Evolutionary conservation across 1,140 invertebrate genomes (phyloP).

Genomic region (Drosophila funebris): DNA sequence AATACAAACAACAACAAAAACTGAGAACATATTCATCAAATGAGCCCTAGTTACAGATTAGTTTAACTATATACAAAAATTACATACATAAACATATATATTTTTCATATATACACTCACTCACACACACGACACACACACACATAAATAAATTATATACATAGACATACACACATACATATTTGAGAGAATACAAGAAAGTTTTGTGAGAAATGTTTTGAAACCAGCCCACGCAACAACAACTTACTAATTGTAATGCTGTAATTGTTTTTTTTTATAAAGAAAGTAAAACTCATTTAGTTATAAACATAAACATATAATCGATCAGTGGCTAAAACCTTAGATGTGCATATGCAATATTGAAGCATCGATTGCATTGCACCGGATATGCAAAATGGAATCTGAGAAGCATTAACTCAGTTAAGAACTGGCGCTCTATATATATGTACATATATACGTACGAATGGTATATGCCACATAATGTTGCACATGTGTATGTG

Average conservation of each 20-base stretch:
- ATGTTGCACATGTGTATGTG: conserved; percentile 42
- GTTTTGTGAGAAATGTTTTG: conserved; percentile 43
- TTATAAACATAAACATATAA: conserved; percentile 28
- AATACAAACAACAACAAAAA: conserved; percentile 56
- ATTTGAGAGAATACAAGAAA: conserved; percentile 6
- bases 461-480: conserved; percentile 7
- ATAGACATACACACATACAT: conserved; percentile 46
- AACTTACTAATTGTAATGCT: conserved; percentile 40
- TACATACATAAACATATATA: conserved; percentile 54
- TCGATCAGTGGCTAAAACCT: conserved; percentile 17
- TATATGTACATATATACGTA: background rate
- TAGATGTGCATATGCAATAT: conserved; percentile 25
- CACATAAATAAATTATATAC: conserved; percentile 42
- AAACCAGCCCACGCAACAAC: conserved; percentile 44
- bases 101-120: conserved; percentile 58
- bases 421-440: conserved; percentile 19
- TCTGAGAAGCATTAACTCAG: conserved; percentile 1
- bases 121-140: conserved; percentile 25
- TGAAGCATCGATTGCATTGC: background rate
- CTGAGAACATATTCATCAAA: conserved; percentile 80
- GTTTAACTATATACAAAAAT: conserved; percentile 67
- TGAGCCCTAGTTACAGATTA: conserved; percentile 81
- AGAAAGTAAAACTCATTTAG: conserved; percentile 42
- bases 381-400: background rate
- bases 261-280: conserved; percentile 30